Percentiles rank a stretch among this genome's conserved stretches.
Conservation (phyloP, 2,113 vertebrate genomes). For the Eurystomus gularis region DNA sequence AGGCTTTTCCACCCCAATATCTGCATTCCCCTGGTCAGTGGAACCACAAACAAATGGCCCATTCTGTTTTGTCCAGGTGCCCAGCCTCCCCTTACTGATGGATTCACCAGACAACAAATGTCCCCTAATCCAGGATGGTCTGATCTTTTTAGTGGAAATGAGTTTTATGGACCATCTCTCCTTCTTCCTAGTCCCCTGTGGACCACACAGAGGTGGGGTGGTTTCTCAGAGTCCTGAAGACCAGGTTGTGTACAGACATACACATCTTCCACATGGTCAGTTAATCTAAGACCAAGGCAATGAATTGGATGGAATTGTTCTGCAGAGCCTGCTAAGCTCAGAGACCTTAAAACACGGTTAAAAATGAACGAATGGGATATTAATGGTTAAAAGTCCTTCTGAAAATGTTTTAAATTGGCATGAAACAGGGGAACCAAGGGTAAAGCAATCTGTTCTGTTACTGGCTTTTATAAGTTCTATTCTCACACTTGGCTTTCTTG, state of each 20-base stretch:
- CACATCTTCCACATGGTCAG: background rate
- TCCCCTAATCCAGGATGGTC: background rate
- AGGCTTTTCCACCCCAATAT: background rate
- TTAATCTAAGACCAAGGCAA: background rate
- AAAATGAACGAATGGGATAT: background rate
- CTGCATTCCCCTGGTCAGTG: constrained; percentile 48
- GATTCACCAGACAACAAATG: constrained; percentile 9
- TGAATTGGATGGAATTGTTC: background rate
- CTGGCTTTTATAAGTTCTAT: background rate
- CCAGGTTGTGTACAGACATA: background rate
- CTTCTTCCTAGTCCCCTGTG: background rate
- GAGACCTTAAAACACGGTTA: background rate
- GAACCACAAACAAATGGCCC: constrained; percentile 49
- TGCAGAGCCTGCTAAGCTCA: background rate
- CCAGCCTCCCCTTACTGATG: background rate
- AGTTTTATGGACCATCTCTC: background rate
- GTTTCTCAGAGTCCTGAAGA: background rate
- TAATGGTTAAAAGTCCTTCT: background rate
- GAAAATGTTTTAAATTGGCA: background rate
- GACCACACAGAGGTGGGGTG: background rate
- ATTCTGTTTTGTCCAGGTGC: constrained; percentile 27
- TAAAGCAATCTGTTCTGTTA: background rate
- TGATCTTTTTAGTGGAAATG: background rate
- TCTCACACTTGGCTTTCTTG: background rate
- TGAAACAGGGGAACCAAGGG: background rate